phyloP scores from a whole-genome alignment of 2,888 invertebrate species.

The Perizoma affinitatum region DNA sequence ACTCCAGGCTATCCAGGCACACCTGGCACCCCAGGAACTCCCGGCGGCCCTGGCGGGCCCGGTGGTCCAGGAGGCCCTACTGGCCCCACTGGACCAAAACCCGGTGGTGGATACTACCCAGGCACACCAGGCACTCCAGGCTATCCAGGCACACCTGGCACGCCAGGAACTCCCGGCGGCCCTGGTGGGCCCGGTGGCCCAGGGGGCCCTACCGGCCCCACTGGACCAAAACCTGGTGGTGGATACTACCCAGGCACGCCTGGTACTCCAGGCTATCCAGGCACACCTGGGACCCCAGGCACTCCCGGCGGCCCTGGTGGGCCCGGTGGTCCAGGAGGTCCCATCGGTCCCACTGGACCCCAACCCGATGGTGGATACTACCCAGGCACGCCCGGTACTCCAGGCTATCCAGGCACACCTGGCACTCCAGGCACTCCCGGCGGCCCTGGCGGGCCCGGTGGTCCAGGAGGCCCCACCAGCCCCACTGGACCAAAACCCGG shows the following conservation, averaged over 20 bases:
- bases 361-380: slow-evolving; percentile 22
- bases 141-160: slow-evolving; percentile 43
- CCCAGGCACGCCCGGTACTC: no score
- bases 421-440: slow-evolving; percentile 27
- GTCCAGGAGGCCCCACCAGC: slow-evolving; percentile 22
- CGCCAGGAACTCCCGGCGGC: slow-evolving; percentile 38
- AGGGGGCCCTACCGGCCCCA: slow-evolving; percentile 70
- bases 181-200: slow-evolving; percentile 36
- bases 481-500: no score
- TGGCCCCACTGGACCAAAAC: slow-evolving; percentile 39
- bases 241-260: slow-evolving; percentile 27
- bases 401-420: slow-evolving; percentile 33
- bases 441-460: slow-evolving; percentile 41
- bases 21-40: slow-evolving; percentile 4
- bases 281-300: slow-evolving; percentile 28
- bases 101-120: slow-evolving; percentile 43
- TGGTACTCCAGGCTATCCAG: slow-evolving; percentile 42
- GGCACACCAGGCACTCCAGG: slow-evolving; percentile 47
- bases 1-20: no score
- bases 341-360: slow-evolving; percentile 28
- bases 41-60: slow-evolving; percentile 41
- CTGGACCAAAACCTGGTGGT: not conserved
- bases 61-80: slow-evolving; percentile 39
- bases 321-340: slow-evolving; percentile 47
- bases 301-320: slow-evolving; percentile 36